Base-by-base conservation (phyloP, 92 coral and sea anemone genomes). In the Palythoa grandis region DNA sequence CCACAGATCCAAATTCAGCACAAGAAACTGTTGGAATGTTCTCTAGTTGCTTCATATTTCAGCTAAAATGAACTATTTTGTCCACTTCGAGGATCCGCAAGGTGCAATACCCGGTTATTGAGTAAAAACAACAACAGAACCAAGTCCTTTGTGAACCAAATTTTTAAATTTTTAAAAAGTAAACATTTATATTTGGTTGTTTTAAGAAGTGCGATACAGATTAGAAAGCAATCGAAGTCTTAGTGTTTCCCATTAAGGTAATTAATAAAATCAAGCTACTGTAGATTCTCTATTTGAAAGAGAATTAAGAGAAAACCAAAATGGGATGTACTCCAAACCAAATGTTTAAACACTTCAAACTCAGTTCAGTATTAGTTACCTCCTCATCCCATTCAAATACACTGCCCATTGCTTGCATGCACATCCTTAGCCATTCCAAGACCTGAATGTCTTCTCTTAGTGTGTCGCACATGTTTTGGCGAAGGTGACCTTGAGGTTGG, bases 391-490 rank as follows among this genome's bases (percentile, higher is more conserved):
- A 80, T 67, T 65, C 74, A 22, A 66, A 14, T 2, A 19, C 29
- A 17, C n/a, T 54, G 17, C 54, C 73, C 6, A 47, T 11, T 17
- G 74, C 15, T 80, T 80, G 74, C 13, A 67, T 80, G 74, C 13
- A 67, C 61, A 67, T 80, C 85, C 15, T 80, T 80, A 15, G 61
- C 13, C 74, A 80, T 80, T 19, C 85, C 85, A 66, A 80, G 63
- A 24, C 40, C 66, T 17, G 85, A 80, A 47, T 40, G 22, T 37
- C 40, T 80, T 65, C 85, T 80, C 47, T 48, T 80, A 2, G 84
- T 3, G 7, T 66, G 72, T 3, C 24, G 72, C 74, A 67, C 25
- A 65, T 80, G 48, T 17, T 43, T 56, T 80, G 85, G 58, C 4
- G 85, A 80, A 2, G 85, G 72, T 22, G 85, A 80, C 4, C 40